Base-by-base conservation (phyloP, 2,888 invertebrate species). In the Callyntrura sp. region DNA sequence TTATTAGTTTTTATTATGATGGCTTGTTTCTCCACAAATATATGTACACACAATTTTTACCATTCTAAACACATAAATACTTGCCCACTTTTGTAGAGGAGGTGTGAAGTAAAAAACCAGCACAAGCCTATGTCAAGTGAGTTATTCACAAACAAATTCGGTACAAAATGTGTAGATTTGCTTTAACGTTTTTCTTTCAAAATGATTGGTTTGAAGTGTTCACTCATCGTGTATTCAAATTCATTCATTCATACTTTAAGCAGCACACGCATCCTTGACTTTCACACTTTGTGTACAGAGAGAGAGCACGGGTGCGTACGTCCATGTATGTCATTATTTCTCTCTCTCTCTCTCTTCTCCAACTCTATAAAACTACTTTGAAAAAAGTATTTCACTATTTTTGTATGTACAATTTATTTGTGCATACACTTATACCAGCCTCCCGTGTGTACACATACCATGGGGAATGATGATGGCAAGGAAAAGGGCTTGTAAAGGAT, bases 251-350 rank as follows among this genome's bases (percentile, higher is more conserved):
- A 62, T 88, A 68, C 82, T 25, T 86, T 79, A 78, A 48, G 78
- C 65, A 73, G 28, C 70, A 88, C 82, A 88, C 73, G 82, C 88
- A 81, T 88, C 88, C 82, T 51, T 82, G 82, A 81, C 82, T 88
- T 88, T 73, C 81, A 81, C 88, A 87, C 86, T 78, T 57, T 45
- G 48, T 79, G 35, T 79, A 51, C 2, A 35, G 35, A 35, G 35
- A 51, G 6, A 35, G 35, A 35, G 35, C 6, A 35, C 35, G 35
- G 20, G 12, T 76, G 35, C 48, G 12, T 76, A 51, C 51, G 14
- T 57, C 14, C 79, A 60, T 79, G 79, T 23, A 17, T 57, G 79
- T 79, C 79, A 43, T 79, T 60, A 60, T 79, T 79, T 79, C 60
- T 60, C 78, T 35, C 8, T 57, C 8, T 57, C 55, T 48, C 76